Evolutionary conservation across 2,113 vertebrate genomes (phyloP), one percentile per base, ranked within the genome.

Genomic region (Spermophilus dauricus): DNA sequence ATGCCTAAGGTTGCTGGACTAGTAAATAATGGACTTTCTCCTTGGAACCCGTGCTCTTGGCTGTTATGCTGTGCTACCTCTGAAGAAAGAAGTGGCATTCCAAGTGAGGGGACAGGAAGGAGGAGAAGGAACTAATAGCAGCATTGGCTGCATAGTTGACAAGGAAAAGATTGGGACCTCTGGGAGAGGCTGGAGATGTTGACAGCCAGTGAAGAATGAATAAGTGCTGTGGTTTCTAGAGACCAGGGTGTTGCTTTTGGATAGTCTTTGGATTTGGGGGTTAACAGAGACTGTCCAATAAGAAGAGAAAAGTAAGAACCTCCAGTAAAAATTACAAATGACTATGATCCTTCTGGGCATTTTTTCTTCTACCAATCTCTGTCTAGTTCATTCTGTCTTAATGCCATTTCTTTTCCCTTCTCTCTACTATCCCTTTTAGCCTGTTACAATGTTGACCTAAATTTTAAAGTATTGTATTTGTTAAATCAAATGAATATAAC

Each of bases 381-480:
- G 28, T 75, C 10, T 72, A 26, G 26, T 73, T 96, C 14, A 75
- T 51, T 73, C 17, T 75, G 61, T 58, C 85, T 53, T 75, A 75
- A 86, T 42, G 28, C 22, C 14, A 5, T 95, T 92, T 13, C 51
- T 53, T 92, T 86, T 92, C 58, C n/a, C 16, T 34, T 80, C 83
- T 20, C 30, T 87, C 28, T 69, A 32, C 30, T 28, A 39, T 53
- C 34, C 28, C n/a, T 58, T 94, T 92, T 58, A 92, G 3, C 7
- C 63, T 87, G 18, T 20, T 73, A 76, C 28, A 86, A 75, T 37
- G n/a, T 77, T 87, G 90, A 96, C 80, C 81, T 85, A 90, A 76
- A 89, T 90, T 94, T 89, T 90, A 92, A 95, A 42, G 72, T 82
- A 92, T 94, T 91, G 2, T 93, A 78, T 76, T 91, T 96, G 90